Evolutionary conservation across 2,888 invertebrate genomes (phyloP).

Genomic region (Monochamus alternatus): DNA sequence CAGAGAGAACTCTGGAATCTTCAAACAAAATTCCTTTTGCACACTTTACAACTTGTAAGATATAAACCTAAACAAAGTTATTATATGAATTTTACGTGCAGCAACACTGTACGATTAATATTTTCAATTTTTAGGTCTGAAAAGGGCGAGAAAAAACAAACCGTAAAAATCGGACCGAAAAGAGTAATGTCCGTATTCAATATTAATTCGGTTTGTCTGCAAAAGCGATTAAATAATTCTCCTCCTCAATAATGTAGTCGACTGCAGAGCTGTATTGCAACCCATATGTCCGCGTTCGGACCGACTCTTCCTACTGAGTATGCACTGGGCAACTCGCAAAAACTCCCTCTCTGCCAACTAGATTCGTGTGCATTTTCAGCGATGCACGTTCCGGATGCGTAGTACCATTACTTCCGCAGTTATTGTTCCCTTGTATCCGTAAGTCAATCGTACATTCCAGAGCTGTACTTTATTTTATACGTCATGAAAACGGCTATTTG

Average conservation of each 20-base stretch:
- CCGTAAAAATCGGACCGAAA: slow-evolving; percentile 1
- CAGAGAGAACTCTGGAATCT: too few relatives aligned
- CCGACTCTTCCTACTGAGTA: slow-evolving; percentile 43
- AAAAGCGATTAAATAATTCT: slow-evolving; percentile 69
- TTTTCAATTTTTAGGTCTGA: too few relatives aligned
- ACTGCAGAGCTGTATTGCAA: slow-evolving; percentile 58
- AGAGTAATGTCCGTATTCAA: slow-evolving; percentile 53
- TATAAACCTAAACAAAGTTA: too few relatives aligned
- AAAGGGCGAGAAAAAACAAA: neutral
- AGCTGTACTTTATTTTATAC: too few relatives aligned
- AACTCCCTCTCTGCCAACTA: slow-evolving; percentile 24
- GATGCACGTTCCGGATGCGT: slow-evolving; percentile 35
- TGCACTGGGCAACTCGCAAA: slow-evolving; percentile 37
- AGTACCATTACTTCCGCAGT: neutral
- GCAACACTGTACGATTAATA: too few relatives aligned
- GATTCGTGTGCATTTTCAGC: slow-evolving; percentile 48
- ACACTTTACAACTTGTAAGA: too few relatives aligned
- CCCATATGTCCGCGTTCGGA: slow-evolving; percentile 53
- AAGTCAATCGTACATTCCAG: too few relatives aligned
- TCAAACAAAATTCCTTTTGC: too few relatives aligned
- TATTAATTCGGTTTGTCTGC: slow-evolving; percentile 67
- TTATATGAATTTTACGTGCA: too few relatives aligned
- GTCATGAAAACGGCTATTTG: too few relatives aligned
- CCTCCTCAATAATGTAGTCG: slow-evolving; percentile 67
- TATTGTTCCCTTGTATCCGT: too few relatives aligned